Percentiles rank a stretch among this genome's conserved stretches.
Evolutionary conservation across 2,888 invertebrate species (phyloP).

Genomic region (Polydesmus complanatus): DNA sequence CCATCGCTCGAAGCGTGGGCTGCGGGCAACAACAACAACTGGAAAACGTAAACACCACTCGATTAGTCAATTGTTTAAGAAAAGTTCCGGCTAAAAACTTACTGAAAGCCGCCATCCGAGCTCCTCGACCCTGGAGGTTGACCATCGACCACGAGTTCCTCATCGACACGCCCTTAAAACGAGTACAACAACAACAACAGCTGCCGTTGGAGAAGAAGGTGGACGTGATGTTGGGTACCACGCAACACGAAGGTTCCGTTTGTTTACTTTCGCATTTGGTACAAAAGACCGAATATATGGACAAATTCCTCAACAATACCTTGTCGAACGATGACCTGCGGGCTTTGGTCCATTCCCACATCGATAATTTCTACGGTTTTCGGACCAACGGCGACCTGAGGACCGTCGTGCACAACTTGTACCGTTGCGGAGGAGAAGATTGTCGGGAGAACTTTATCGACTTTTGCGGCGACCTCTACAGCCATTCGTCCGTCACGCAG

Average conservation of each 20-base stretch:
- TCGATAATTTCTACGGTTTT: slow-evolving; percentile 3
- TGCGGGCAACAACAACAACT: background rate
- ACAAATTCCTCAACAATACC: slow-evolving; percentile 18
- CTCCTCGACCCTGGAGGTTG: slow-evolving; percentile 25
- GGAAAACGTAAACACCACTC: background rate
- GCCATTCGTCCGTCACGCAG: slow-evolving; percentile 17
- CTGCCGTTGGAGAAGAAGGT: slow-evolving; percentile 17
- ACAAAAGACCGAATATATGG: slow-evolving; percentile 17
- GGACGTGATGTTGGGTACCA: slow-evolving; percentile 24
- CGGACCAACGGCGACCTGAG: background rate
- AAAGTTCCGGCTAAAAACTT: slow-evolving; percentile 19
- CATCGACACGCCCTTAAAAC: slow-evolving; percentile 21
- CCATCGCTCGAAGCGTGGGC: slow-evolving; percentile 15
- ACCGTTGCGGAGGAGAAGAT: slow-evolving; percentile 1
- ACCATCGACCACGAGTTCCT: slow-evolving; percentile 24
- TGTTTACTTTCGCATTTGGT: slow-evolving; percentile 22
- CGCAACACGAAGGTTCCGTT: slow-evolving; percentile 24
- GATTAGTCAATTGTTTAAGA: slow-evolving; percentile 20
- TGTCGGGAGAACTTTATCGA: slow-evolving; percentile 17
- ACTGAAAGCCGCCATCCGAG: slow-evolving; percentile 18
- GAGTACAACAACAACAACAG: slow-evolving; percentile 16
- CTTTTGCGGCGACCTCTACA: slow-evolving; percentile 22
- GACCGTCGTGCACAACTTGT: background rate
- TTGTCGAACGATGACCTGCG: slow-evolving; percentile 18
- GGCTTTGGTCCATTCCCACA: slow-evolving; percentile 2